Percentiles rank a stretch among this genome's conserved stretches.
These are phyloP conservation scores for Sebastes itinus DNA, from an alignment of 2,797 vertebrate genomes.

Conservation along the genomic window DNA sequence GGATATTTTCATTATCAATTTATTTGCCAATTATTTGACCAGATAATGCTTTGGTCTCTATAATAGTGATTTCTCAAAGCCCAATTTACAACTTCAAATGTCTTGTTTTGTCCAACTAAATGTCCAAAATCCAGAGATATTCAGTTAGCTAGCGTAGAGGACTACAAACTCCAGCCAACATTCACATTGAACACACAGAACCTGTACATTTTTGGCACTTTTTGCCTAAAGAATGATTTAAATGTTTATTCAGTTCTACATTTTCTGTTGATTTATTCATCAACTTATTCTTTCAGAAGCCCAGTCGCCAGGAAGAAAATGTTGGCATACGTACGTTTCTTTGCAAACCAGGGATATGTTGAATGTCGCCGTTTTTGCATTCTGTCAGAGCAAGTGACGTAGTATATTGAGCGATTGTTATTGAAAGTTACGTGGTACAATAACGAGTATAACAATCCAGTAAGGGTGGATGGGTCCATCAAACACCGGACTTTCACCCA, in stretches of 20 bases:
- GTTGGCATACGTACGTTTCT: background rate
- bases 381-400: too few species aligned
- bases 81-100: background rate
- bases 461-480: background rate
- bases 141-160: background rate
- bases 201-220: background rate
- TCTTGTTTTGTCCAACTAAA: background rate
- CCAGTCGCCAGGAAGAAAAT: background rate
- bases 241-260: background rate
- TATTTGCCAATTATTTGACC: background rate
- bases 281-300: background rate
- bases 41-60: background rate
- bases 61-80: background rate
- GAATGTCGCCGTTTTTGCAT: background rate
- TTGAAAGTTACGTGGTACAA: background rate
- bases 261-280: background rate
- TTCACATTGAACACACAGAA: background rate
- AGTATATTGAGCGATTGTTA: too few species aligned
- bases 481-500: background rate
- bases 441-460: background rate
- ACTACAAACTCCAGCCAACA: background rate
- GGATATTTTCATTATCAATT: background rate
- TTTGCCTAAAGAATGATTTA: background rate
- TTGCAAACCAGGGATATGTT: background rate
- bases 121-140: background rate